Evolutionary conservation across 2,888 invertebrate genomes (phyloP), one percentile per base, ranked within the genome.

Genomic region (Tachystola acroxantha): DNA sequence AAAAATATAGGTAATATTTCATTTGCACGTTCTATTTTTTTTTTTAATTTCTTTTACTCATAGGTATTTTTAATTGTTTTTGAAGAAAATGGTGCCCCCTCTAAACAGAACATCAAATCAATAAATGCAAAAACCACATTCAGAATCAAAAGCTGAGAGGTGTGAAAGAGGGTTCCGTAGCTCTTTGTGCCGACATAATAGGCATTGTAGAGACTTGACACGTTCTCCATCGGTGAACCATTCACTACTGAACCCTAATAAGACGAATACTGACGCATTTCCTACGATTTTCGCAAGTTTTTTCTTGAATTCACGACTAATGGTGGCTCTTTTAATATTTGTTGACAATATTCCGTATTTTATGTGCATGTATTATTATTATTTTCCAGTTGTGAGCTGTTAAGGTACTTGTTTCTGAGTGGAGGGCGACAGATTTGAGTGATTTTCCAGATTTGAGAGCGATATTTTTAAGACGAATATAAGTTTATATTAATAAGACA

Each of bases 151-250:
- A 54, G 54, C 42, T 42, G 46, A 52, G 57, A 72, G 72, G 72
- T 72, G 72, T 71, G 58, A 72, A 69, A 53, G 67, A 66, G 71
- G 67, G 66, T 47, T 50, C 54, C 48, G 50, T 43, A 32, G 37
- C 44, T 58, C 63, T 63, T 68, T 71, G 66, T 70, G 51, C 39
- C 29, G 11, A 36, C 45, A 69, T 71, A 72, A 72, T 70, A 71
- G 65, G 60, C 63, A 64, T 70, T 72, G 67, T 72, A 56, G 41
- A 50, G 45, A 40, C 58, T 52, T 65, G 64, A 63, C 72, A 72
- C 70, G 72, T 50, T 41, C 45, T 35, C 43, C 34, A 11, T 16
- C 14, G 5, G 26, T 7, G 10, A 34, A 34, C 34, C 34, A 27
- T 10, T 26, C 36, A 4, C 40, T 36, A 38, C 37, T 20, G 48